phyloP scores from a whole-genome alignment of 1,140 invertebrate genomes.

The Plutomurus gul region DNA sequence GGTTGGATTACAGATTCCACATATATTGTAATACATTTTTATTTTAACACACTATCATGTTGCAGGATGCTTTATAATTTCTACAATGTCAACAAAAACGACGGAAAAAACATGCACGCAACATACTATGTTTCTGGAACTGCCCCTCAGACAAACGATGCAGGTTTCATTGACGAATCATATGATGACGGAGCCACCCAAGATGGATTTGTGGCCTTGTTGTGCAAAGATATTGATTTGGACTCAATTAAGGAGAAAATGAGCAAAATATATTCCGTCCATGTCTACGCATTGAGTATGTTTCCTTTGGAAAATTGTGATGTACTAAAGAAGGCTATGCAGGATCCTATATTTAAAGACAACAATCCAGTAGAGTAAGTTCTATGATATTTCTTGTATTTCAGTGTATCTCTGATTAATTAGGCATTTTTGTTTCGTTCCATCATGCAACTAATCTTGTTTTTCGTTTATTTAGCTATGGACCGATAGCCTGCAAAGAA shows the following conservation, averaged over 20 bases:
- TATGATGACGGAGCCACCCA: no score
- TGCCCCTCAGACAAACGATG: not conserved
- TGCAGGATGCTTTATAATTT: conserved; percentile 51
- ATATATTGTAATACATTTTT: not conserved
- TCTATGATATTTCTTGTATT: not conserved
- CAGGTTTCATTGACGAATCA: no score
- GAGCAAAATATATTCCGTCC: conserved; percentile 39
- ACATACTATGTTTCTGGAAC: conserved; percentile 46
- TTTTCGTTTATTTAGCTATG: no score
- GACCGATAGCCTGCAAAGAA: not conserved
- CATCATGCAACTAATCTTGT: no score
- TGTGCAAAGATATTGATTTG: conserved; percentile 41
- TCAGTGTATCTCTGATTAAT: no score
- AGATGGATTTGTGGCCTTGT: not conserved
- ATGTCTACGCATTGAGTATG: conserved; percentile 35
- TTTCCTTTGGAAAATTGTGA: not conserved
- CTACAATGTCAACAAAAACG: conserved; percentile 28
- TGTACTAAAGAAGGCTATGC: conserved; percentile 21
- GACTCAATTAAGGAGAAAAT: conserved; percentile 25
- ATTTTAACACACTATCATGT: not conserved
- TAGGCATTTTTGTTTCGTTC: no score
- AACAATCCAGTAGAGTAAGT: not conserved
- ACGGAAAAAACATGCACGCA: conserved; percentile 34
- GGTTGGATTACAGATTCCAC: no score
- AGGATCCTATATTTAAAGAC: not conserved